Evolutionary conservation across 2,888 invertebrate genomes (phyloP).

Genomic region (Orthonevra nobilis): DNA sequence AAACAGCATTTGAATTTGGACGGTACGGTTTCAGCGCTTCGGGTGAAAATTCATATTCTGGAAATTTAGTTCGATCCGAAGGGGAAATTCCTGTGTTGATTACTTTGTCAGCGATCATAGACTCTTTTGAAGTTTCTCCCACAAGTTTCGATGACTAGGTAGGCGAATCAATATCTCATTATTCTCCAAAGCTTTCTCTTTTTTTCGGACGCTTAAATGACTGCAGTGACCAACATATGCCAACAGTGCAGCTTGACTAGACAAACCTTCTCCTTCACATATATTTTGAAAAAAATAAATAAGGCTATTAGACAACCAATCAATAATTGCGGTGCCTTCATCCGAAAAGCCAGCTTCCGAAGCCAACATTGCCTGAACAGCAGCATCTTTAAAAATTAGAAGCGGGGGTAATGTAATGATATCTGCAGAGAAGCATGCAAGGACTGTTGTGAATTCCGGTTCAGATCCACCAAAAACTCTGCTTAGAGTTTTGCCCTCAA

Average conservation of each 20-base stretch:
- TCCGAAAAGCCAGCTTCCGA: too few species aligned
- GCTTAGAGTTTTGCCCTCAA: too few species aligned
- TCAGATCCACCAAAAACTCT: too few species aligned
- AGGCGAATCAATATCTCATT: constrained; percentile 11
- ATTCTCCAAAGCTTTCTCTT: constrained; percentile 20
- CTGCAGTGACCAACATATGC: constrained; percentile 33
- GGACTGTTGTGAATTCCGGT: too few species aligned
- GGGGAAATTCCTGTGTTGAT: constrained; percentile 15
- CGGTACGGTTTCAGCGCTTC: not conserved
- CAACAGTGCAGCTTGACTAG: constrained; percentile 15
- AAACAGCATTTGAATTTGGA: too few species aligned
- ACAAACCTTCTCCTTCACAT: not conserved
- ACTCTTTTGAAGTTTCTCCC: too few species aligned
- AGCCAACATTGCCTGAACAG: too few species aligned
- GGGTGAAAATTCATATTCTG: constrained; percentile 10
- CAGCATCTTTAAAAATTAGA: too few species aligned
- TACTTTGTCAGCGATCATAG: constrained; percentile 16
- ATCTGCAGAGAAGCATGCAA: too few species aligned
- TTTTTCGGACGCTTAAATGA: constrained; percentile 18
- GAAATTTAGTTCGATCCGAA: constrained; percentile 13
- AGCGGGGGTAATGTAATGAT: too few species aligned
- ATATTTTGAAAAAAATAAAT: constrained; percentile 12
- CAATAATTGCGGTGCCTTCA: constrained; percentile 16
- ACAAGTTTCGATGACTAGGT: constrained; percentile 16
- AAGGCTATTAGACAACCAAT: constrained; percentile 16